phyloP scores from a whole-genome alignment of 2,797 vertebrate species.

The Sebastes baramenuke region DNA sequence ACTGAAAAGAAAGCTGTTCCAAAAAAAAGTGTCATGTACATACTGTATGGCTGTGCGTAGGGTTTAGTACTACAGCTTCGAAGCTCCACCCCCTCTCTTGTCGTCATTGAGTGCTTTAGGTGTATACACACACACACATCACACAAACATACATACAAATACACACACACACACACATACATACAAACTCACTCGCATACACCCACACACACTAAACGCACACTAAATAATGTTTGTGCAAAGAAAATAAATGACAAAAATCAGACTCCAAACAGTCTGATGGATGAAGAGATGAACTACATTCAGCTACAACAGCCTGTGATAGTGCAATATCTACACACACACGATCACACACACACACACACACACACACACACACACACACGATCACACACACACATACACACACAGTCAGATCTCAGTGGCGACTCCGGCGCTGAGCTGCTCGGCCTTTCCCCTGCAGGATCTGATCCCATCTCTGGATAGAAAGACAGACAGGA shows the following conservation, averaged over 20 bases:
- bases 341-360: background rate
- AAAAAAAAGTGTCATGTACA: conserved; percentile 29
- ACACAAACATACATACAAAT: background rate
- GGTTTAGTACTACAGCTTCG: conserved; percentile 22
- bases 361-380: conserved; percentile 3
- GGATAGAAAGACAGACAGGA: conserved; percentile 31
- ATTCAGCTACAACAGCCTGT: conserved; percentile 89
- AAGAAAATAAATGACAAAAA: conserved; percentile 80
- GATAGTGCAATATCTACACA: conserved; percentile 95
- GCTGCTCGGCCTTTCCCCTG: conserved; percentile 25
- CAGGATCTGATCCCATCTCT: conserved; percentile 67
- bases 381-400: background rate
- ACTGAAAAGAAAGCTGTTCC: background rate
- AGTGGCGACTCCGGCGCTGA: conserved; percentile 53
- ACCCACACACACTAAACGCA: background rate
- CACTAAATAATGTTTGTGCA: conserved; percentile 78
- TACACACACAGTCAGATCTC: conserved; percentile 42
- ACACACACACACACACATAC: background rate
- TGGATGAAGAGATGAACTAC: conserved; percentile 78
- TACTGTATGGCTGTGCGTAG: conserved; percentile 23
- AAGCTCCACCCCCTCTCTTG: conserved; percentile 31
- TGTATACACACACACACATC: background rate
- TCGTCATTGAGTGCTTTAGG: conserved; percentile 42
- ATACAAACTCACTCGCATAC: background rate
- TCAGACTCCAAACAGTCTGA: conserved; percentile 79